phyloP scores from a whole-genome alignment of 2,888 invertebrate species.

The Unio pictorum region DNA sequence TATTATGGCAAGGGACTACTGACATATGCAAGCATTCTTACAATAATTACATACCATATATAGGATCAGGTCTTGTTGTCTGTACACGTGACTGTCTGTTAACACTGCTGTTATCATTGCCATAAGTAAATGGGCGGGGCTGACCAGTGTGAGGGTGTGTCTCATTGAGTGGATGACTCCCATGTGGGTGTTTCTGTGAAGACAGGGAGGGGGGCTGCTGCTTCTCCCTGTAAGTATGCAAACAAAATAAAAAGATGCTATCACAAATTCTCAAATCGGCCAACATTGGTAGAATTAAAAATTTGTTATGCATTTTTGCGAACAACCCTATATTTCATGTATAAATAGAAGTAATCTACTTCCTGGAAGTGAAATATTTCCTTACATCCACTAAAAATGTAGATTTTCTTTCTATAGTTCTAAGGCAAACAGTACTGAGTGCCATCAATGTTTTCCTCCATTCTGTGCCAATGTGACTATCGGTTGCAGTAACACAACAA shows the following conservation, averaged over 20 bases:
- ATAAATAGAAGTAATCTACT: too few species aligned
- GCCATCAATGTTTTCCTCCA: too few species aligned
- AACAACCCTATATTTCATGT: too few species aligned
- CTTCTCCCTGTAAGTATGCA: constrained; percentile 57
- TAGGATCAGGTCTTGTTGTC: constrained; percentile 62
- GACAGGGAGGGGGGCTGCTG: constrained; percentile 57
- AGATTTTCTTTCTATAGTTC: too few species aligned
- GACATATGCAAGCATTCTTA: not conserved
- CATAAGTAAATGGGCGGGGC: constrained; percentile 56
- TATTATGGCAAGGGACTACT: not conserved
- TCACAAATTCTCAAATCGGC: too few species aligned
- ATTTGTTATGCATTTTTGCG: too few species aligned
- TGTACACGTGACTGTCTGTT: constrained; percentile 67
- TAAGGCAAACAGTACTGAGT: too few species aligned
- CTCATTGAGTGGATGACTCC: constrained; percentile 37
- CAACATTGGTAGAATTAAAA: too few species aligned
- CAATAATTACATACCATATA: constrained; percentile 50
- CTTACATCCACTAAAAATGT: too few species aligned
- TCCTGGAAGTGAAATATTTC: too few species aligned
- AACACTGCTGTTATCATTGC: constrained; percentile 69
- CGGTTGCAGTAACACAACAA: too few species aligned
- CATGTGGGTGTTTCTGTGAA: constrained; percentile 67
- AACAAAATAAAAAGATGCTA: not conserved
- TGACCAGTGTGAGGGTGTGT: constrained; percentile 62
- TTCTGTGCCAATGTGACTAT: too few species aligned